Evolutionary conservation across 37 sponge, comb jelly and placozoan genomes (phyloP), one percentile per base, ranked within the genome.

Genomic region (Geodia barretti): DNA sequence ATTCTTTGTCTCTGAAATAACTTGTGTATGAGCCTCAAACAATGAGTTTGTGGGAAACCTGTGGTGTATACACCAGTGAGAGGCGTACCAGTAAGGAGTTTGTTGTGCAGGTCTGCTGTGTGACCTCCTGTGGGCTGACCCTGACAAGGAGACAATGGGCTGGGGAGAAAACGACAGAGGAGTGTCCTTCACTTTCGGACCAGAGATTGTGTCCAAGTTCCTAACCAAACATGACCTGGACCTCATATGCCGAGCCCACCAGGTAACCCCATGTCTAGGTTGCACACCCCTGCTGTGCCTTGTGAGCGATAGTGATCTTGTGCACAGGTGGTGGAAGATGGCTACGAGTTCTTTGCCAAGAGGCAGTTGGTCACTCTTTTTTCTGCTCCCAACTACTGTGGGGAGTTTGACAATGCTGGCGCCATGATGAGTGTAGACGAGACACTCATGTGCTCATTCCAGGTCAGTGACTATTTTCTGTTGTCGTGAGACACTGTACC

Each of bases 121-220:
- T 80, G 99, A 99, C 54, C 90, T 99, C 64, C 72, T 99, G 73
- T 99, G 99, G 99, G 91, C 97, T 23, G 99, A 99, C 47, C 99
- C 99, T 30, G 99, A 99, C 68, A 99, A 99, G 40, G 99, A 99
- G 63, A 92, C 94, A 0, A 60, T 79, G 58, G 97, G 97, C 2
- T 99, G 99, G 99, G 99, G 99, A 62, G 99, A 99, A 77, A 99
- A 99, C 74, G 99, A 99, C 78, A 78, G 99, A 62, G 99, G 99
- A 58, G 99, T 99, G 11, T 96, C 97, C 24, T 99, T 96, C 85
- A 99, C 99, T 0, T 99, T 99, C 86, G 99, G 97, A 34, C 86
- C 93, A 24, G 99, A 99, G 63, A 93, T 99, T 67, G 99, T 92
- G 40, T 87, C 93, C 68, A 99, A 99, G 64, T 99, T 94, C 81